Evolutionary conservation across 1,140 invertebrate species (phyloP), one percentile per base, ranked within the genome.

Genomic region (Euura saliciscinereae): DNA sequence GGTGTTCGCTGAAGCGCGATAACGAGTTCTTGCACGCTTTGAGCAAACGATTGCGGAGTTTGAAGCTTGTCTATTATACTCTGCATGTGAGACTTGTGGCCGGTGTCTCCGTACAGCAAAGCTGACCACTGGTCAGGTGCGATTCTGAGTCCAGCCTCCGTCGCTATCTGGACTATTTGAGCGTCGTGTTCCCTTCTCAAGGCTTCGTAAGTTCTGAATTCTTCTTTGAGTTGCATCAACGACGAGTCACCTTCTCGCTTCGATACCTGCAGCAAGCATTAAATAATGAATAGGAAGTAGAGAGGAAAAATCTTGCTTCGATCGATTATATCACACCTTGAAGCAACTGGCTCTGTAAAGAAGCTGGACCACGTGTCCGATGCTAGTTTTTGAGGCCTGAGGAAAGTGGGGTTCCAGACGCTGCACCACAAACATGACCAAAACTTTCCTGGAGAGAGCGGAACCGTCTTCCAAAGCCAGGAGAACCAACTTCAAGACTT

Each of bases 391-490:
- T 4, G 97, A 99, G 66, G 98, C 97, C 89, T 99, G 98, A 4
- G 98, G 96, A 88, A 98, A 99, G 85, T 98, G 95, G 51, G 95
- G 93, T 84, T 97, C 95, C 71, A 99, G 88, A 81, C 97, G 91
- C 88, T 99, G 97, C 59, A 99, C 98, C 65, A 99, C 97, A 91
- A 99, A 99, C 94, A 99, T 96, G 64, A 99, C 98, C 75, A 99
- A 88, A 43, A 99, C 98, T 89, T 99, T 99, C 73, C 98, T 90
- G 0, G 97, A 99, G 73, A 99, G 88, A n/a, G 97, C 95, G 4
- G 97, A 97, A 4, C 98, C 98, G 89, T 99, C 97, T 86, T 98
- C 97, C 45, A 99, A 87, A 2, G 98, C 97, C 70, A 99, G 85
- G 5, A 99, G 88, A 13, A 99, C 97, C 68, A 99, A 87, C 84